Conservation (phyloP, 2,113 vertebrate genomes). For the Noturus placidus region DNA sequence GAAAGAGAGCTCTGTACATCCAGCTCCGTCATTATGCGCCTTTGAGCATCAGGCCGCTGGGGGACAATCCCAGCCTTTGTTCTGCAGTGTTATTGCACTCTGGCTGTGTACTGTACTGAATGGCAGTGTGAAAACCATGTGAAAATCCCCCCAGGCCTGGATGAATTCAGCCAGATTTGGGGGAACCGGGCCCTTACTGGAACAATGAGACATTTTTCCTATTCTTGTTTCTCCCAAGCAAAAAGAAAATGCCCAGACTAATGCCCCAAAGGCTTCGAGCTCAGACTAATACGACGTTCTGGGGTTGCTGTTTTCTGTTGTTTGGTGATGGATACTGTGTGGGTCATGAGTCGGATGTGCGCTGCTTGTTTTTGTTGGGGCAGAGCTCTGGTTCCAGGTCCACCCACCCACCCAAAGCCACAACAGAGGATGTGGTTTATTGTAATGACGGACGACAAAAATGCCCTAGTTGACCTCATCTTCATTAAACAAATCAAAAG, state of each 20-base stretch:
- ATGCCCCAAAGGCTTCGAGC: conserved; percentile 52
- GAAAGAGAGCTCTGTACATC: conserved; percentile 48
- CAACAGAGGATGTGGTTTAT: conserved; percentile 69
- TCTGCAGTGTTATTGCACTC: conserved; percentile 61
- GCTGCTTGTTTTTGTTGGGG: conserved; percentile 51
- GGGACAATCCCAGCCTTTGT: conserved; percentile 70
- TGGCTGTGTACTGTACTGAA: conserved; percentile 70
- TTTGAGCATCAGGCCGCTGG: conserved; percentile 18
- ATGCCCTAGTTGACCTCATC: conserved; percentile 60
- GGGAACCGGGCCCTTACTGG: conserved; percentile 56
- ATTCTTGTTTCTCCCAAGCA: conserved; percentile 26
- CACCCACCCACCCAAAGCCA: conserved; percentile 10
- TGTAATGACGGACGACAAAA: conserved; percentile 54
- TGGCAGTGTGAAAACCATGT: conserved; percentile 69
- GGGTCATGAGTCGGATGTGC: conserved; percentile 62
- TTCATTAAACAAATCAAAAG: conserved; percentile 65
- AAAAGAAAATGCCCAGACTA: conserved; percentile 58
- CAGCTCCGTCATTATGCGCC: conserved; percentile 38
- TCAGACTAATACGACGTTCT: conserved; percentile 26
- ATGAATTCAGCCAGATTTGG: conserved; percentile 59
- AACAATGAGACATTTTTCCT: conserved; percentile 46
- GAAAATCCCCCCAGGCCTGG: conserved; percentile 70
- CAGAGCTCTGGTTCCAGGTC: conserved; percentile 35
- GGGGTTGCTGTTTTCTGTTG: conserved; percentile 5
- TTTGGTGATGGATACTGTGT: conserved; percentile 29